phyloP scores from a whole-genome alignment of 2,888 invertebrate genomes.

The Ephialtes manifestator region DNA sequence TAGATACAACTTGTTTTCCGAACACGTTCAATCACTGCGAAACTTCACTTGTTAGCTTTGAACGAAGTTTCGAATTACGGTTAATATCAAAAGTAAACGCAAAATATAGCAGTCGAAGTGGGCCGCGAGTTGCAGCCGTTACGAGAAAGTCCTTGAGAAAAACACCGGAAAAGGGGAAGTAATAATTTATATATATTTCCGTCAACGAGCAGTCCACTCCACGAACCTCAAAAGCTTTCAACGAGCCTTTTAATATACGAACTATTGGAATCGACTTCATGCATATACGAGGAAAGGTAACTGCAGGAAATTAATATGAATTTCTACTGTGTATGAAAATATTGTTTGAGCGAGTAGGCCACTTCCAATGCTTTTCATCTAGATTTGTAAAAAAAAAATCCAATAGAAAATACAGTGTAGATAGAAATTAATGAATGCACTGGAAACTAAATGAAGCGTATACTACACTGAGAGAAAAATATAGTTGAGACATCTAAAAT shows the following conservation, averaged over 20 bases:
- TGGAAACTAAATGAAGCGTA: background rate
- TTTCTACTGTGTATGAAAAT: background rate
- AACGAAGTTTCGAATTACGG: conserved; percentile 44
- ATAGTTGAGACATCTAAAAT: too few relatives aligned
- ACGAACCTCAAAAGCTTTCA: background rate
- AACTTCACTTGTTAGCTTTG: conserved; percentile 51
- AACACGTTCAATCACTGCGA: conserved; percentile 48
- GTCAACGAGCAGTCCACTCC: background rate
- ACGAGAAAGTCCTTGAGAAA: background rate
- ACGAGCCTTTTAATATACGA: background rate
- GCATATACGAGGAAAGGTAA: background rate
- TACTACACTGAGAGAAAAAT: too few relatives aligned
- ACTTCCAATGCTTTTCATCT: background rate
- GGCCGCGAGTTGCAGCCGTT: background rate
- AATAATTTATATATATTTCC: conserved; percentile 4
- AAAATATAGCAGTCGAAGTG: conserved; percentile 16
- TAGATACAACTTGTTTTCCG: conserved; percentile 45
- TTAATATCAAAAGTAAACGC: background rate
- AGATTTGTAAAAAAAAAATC: background rate
- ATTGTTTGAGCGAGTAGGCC: background rate
- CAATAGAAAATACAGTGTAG: background rate
- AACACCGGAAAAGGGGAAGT: background rate
- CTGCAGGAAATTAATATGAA: background rate
- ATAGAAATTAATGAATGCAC: background rate
- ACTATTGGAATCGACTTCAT: background rate